A percentile compares a stretch with the other conserved stretches of the same genome.
Conservation (phyloP, 2,888 invertebrate species). For the Agriopis marginaria region DNA sequence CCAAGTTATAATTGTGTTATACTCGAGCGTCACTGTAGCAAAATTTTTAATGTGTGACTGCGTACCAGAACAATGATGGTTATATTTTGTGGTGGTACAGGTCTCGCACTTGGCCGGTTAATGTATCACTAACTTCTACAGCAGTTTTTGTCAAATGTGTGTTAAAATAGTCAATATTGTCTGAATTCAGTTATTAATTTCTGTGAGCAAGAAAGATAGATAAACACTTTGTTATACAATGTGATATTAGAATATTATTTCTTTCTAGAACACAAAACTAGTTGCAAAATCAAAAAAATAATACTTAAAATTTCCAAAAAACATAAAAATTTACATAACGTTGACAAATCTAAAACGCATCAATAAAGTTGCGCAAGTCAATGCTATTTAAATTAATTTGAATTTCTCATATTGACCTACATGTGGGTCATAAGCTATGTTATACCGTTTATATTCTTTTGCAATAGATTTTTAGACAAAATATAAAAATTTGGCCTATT, state of each 20-base stretch:
- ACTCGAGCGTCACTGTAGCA: no score
- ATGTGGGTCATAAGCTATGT: slow-evolving; percentile 19
- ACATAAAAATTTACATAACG: slow-evolving; percentile 23
- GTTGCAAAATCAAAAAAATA: slow-evolving; percentile 15
- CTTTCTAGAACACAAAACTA: background rate
- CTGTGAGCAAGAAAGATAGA: no score
- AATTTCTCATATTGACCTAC: slow-evolving; percentile 37
- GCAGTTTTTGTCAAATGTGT: no score
- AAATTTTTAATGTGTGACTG: no score
- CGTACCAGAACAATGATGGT: no score
- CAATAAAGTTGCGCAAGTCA: slow-evolving; percentile 23
- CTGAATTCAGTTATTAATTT: no score
- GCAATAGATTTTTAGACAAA: slow-evolving; percentile 13
- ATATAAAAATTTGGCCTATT: background rate
- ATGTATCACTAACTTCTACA: no score
- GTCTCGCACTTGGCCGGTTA: no score
- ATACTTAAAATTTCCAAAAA: slow-evolving; percentile 21
- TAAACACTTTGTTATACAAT: no score
- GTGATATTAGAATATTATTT: background rate
- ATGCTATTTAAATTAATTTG: slow-evolving; percentile 36
- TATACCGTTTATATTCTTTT: slow-evolving; percentile 12
- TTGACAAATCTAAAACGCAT: slow-evolving; percentile 18
- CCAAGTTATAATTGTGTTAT: no score
- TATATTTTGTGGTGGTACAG: no score
- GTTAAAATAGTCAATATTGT: no score